Percentiles rank a stretch among this genome's conserved stretches.
Conservation (phyloP, 2,797 vertebrate genomes). For the Geotrypetes seraphini region DNA sequence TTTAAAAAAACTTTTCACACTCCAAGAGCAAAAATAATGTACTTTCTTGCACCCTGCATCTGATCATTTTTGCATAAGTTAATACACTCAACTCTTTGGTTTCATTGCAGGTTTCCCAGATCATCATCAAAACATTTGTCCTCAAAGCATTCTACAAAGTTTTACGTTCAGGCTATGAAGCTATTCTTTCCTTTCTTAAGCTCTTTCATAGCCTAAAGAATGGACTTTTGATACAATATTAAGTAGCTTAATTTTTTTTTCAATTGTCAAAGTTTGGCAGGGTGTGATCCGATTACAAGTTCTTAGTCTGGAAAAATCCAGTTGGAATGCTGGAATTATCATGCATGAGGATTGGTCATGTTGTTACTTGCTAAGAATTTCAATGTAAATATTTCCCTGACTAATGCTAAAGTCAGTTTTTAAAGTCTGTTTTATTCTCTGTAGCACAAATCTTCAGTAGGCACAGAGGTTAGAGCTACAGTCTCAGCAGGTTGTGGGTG, state of each 20-base stretch:
- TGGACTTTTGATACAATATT: neutral
- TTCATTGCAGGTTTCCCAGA: no score
- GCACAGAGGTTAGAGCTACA: no score
- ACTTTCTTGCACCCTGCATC: no score
- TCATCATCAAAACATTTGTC: neutral
- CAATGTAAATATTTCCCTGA: constrained; percentile 27
- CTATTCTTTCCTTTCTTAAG: neutral
- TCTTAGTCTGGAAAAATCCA: constrained; percentile 30
- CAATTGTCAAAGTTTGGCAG: constrained; percentile 7
- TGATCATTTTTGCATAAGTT: no score
- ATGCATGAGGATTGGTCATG: constrained; percentile 20
- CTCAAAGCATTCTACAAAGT: neutral
- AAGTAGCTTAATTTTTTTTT: constrained; percentile 14
- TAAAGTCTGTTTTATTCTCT: constrained; percentile 17
- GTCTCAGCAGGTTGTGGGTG: no score
- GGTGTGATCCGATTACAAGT: constrained; percentile 40
- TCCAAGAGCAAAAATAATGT: no score
- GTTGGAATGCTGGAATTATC: constrained; percentile 36
- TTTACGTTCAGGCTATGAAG: neutral
- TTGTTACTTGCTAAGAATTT: constrained; percentile 40
- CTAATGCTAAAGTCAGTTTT: constrained; percentile 20
- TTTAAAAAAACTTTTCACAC: no score
- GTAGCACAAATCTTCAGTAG: constrained; percentile 3
- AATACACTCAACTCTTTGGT: no score
- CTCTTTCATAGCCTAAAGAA: neutral